Percentiles rank a stretch among this genome's conserved stretches.
Conservation (phyloP, 2,113 vertebrate species). For the Phaethon lepturus region DNA sequence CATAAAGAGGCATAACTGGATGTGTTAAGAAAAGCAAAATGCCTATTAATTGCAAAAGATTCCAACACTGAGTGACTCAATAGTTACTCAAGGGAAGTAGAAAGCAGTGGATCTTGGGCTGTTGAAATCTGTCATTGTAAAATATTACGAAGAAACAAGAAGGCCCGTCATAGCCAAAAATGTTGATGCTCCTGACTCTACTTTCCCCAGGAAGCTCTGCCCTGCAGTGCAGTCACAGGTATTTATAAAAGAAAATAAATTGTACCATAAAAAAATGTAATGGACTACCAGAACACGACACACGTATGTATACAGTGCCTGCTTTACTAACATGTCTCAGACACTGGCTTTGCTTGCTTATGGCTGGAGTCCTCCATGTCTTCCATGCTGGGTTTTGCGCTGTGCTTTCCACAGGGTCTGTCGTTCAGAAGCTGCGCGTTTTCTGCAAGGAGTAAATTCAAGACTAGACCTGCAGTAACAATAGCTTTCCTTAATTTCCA, state of each 20-base stretch:
- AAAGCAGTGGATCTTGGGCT: background rate
- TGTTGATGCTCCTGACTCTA: background rate
- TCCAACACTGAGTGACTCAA: background rate
- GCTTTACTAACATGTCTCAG: constrained; percentile 46
- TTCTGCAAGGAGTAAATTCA: background rate
- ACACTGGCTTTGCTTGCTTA: constrained; percentile 50
- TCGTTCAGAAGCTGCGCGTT: background rate
- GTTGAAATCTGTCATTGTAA: background rate
- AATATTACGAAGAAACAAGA: background rate
- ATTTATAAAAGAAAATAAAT: background rate
- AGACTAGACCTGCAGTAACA: background rate
- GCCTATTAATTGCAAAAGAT: background rate
- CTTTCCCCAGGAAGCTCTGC: background rate
- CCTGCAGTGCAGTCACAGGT: background rate
- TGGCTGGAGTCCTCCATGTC: background rate
- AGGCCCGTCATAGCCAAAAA: background rate
- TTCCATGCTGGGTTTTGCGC: background rate
- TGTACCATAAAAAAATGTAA: background rate
- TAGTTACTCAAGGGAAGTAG: background rate
- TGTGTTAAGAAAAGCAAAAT: background rate
- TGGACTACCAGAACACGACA: background rate
- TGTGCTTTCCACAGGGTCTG: background rate
- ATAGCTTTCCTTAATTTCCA: background rate
- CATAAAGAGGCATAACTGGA: background rate
- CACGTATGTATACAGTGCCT: background rate